These are phyloP conservation scores for Setophaga petechia DNA, from an alignment of 2,113 vertebrate genomes.

Conservation along the genomic window DNA sequence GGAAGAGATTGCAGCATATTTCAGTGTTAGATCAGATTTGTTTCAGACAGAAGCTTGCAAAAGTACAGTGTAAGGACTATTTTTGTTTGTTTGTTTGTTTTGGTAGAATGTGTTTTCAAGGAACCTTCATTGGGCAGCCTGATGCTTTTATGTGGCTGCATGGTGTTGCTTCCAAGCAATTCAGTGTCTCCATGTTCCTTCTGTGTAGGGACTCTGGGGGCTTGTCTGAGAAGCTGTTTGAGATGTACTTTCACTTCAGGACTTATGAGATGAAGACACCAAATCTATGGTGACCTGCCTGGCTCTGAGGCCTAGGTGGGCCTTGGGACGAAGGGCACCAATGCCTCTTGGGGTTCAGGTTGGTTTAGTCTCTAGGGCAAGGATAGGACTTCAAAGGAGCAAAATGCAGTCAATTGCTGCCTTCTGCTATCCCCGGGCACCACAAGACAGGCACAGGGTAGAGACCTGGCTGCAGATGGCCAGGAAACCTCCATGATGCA, in stretches of 20 bases:
- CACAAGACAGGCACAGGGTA: fast-evolving
- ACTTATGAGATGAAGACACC: not conserved
- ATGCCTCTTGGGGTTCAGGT: not conserved
- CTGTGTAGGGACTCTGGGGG: not conserved
- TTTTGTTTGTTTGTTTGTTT: not conserved
- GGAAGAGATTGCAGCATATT: not conserved
- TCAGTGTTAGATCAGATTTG: fast-evolving
- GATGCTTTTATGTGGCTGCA: not conserved
- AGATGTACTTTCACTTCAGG: not conserved
- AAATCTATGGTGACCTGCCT: not conserved
- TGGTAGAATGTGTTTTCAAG: not conserved
- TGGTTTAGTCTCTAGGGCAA: not conserved
- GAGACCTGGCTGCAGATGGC: fast-evolving
- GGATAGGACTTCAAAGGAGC: not conserved
- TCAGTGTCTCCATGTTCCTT: not conserved
- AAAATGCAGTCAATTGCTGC: not conserved
- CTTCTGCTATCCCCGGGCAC: not conserved
- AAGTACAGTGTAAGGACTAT: not conserved
- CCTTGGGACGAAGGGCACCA: not conserved
- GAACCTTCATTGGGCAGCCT: not conserved
- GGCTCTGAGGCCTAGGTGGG: not conserved
- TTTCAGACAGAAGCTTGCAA: not conserved
- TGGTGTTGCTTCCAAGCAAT: not conserved
- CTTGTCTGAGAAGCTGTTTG: not conserved
- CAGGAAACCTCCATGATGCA: fast-evolving